Percentiles rank a stretch among this genome's conserved stretches.
Evolutionary conservation across 2,888 invertebrate species (phyloP).

Genomic region (Escarpia spicata): DNA sequence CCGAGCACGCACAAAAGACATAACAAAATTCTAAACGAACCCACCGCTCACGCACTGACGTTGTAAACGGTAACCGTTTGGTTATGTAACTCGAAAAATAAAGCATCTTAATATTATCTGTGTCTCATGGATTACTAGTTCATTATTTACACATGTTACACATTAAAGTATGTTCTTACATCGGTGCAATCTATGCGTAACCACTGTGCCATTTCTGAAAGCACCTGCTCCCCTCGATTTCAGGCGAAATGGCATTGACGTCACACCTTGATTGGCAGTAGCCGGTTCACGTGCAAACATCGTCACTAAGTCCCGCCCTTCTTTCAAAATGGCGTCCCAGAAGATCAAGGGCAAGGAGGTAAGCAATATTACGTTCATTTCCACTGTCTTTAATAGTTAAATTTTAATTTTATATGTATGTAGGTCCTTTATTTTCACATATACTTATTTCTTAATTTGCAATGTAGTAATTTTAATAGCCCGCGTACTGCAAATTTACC

Average conservation of each 20-base stretch:
- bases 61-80: background rate
- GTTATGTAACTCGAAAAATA: background rate
- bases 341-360: constrained; percentile 39
- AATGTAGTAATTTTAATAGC: background rate
- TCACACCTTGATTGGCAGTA: background rate
- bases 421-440: background rate
- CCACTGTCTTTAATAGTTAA: background rate
- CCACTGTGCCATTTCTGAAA: background rate
- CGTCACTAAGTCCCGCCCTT: constrained; percentile 28
- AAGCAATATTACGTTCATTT: constrained; percentile 17
- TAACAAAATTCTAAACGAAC: background rate
- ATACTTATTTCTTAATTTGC: constrained; percentile 8
- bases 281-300: background rate
- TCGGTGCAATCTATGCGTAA: background rate
- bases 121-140: background rate
- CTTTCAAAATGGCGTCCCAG: constrained; percentile 42
- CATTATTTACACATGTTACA: background rate
- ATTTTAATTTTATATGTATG: constrained; percentile 17
- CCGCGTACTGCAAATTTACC: constrained; percentile 3
- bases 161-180: background rate
- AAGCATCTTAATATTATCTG: background rate
- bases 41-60: background rate
- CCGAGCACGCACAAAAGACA: too few relatives aligned
- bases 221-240: background rate
- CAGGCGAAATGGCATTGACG: background rate